These are phyloP conservation scores for Samia ricini DNA, from an alignment of 1,140 invertebrate genomes.

Conservation along the genomic window DNA sequence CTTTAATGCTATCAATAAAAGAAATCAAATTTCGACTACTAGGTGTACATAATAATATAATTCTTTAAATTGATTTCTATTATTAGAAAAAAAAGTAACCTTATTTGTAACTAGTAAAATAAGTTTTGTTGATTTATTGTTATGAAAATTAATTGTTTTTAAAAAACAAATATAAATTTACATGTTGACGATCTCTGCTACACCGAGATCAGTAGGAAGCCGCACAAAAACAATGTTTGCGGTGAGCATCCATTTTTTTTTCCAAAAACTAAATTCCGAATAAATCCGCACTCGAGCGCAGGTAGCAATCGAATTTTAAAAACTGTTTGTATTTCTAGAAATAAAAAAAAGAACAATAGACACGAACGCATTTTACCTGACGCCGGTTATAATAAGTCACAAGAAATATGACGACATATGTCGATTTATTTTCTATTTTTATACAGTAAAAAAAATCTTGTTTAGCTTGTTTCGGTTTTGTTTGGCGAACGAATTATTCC, in stretches of 20 bases:
- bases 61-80: too few relatives aligned
- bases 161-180: conserved; percentile 7
- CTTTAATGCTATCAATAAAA: too few relatives aligned
- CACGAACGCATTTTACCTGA: conserved; percentile 59
- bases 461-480: conserved; percentile 17
- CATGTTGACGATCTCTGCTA: conserved; percentile 41
- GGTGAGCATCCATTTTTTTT: conserved; percentile 66
- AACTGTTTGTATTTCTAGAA: conserved; percentile 74
- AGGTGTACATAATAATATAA: too few relatives aligned
- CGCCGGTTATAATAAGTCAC: conserved; percentile 69
- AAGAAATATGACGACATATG: conserved; percentile 72
- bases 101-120: too few relatives aligned
- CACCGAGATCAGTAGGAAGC: conserved; percentile 33
- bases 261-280: conserved; percentile 62
- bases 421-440: conserved; percentile 52
- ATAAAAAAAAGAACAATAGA: conserved; percentile 67
- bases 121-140: background rate
- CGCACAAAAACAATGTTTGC: conserved; percentile 73
- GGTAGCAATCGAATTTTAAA: conserved; percentile 67
- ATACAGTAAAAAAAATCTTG: conserved; percentile 26
- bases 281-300: conserved; percentile 67
- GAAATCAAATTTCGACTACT: too few relatives aligned
- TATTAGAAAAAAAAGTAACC: too few relatives aligned
- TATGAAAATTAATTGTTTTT: background rate
- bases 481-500: conserved; percentile 47